Conservation (phyloP, 2,797 vertebrate species). For the Enteromius afrohamiltoni region DNA sequence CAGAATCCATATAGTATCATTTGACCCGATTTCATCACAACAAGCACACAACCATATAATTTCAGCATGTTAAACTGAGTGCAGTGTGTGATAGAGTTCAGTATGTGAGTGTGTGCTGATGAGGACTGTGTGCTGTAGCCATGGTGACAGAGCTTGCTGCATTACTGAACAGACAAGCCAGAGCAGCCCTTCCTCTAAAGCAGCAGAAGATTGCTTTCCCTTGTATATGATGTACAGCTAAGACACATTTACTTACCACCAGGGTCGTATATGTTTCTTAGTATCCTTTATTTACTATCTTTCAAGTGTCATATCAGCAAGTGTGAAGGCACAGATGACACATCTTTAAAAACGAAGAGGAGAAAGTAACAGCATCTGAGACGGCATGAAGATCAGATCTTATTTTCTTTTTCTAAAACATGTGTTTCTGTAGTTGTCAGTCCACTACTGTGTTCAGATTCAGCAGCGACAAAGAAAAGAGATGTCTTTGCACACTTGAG, state of each 20-base stretch:
- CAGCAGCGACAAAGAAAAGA: neutral
- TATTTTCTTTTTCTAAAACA: neutral
- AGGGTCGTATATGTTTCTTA: neutral
- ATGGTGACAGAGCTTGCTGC: constrained; percentile 41
- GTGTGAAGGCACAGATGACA: neutral
- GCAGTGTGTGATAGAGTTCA: neutral
- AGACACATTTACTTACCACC: neutral
- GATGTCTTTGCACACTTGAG: constrained; percentile 31
- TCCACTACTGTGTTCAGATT: constrained; percentile 9
- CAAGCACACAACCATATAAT: neutral
- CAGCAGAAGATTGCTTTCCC: constrained; percentile 4
- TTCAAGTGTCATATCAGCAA: neutral
- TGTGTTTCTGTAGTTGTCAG: neutral
- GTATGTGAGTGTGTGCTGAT: constrained; percentile 8
- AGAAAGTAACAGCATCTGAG: neutral
- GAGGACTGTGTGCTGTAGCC: constrained; percentile 32
- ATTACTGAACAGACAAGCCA: neutral
- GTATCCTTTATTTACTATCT: neutral
- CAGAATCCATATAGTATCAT: neutral
- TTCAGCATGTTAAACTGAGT: neutral
- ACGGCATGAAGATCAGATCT: neutral
- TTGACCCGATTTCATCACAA: neutral
- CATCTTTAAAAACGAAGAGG: neutral
- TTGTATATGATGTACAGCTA: neutral
- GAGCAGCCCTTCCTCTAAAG: neutral